Evolutionary conservation across 2,797 vertebrate species (phyloP), one percentile per base, ranked within the genome.

Genomic region (Champsocephalus gunnari): DNA sequence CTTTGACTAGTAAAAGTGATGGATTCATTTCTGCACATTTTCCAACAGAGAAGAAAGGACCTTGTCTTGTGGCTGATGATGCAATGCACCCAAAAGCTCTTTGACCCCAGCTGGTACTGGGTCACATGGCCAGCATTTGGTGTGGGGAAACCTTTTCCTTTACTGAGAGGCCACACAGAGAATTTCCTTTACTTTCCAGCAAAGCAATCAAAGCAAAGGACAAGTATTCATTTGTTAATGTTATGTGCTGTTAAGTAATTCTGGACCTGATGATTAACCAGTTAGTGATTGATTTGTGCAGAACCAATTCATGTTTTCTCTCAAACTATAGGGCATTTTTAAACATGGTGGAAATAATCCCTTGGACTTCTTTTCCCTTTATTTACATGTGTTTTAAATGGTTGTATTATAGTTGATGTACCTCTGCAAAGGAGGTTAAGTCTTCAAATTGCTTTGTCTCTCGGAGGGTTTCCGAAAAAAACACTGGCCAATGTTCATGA

Each of bases 41-140:
- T 66, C 66, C 81, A 63, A 21, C 45, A 10, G 79, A 76, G 78
- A 75, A 83, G 73, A 85, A 82, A 84, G 73, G 80, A 71, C 80
- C 70, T 87, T 91, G 83, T 90, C 71, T 81, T 77, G 66, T 62
- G 55, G 14, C 66, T 16, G 65, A 45, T 45, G 71, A 34, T 56
- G 66, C 65, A 21, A 64, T 41, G 73, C 56, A 55, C 60, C 78
- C 76, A 80, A 88, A 79, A 75, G 81, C 83, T 75, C 81, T 85
- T 76, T 84, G 79, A 87, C 91, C 85, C 88, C 73, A 67, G 76
- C 86, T 91, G 89, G 86, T 81, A 90, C 90, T 45, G 74, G 38
- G 62, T 80, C 90, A 91, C 78, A 59, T 88, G 87, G 69, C 49
- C 62, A 62, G 71, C 48, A 11, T 72, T 77, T 79, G 70, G 66